phyloP scores from a whole-genome alignment of 2,888 invertebrate genomes.

The Apamea sordens region DNA sequence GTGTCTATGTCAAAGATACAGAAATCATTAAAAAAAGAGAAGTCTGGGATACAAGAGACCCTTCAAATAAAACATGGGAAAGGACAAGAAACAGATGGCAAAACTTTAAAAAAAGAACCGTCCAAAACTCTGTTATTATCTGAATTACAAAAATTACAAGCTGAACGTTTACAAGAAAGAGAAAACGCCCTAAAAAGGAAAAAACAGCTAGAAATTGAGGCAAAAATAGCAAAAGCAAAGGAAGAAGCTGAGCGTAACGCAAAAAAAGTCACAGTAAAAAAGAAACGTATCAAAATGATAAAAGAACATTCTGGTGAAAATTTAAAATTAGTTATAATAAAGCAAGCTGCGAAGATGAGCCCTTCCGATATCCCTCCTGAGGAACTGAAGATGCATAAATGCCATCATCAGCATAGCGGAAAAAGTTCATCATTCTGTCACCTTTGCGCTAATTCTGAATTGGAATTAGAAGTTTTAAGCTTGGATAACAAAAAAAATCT shows the following conservation, averaged over 20 bases:
- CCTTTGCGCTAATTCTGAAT: slow-evolving; percentile 37
- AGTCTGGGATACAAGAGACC: too few species aligned
- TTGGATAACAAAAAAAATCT: not conserved
- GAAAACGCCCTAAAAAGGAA: not conserved
- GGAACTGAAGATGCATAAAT: slow-evolving; percentile 9
- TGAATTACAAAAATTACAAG: slow-evolving; percentile 19
- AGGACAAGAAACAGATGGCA: not conserved
- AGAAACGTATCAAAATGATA: slow-evolving; percentile 59
- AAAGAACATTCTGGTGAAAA: slow-evolving; percentile 66
- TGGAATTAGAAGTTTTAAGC: slow-evolving; percentile 38
- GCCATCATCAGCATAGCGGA: not conserved
- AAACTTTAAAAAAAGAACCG: too few species aligned
- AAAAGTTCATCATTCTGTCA: slow-evolving; percentile 2
- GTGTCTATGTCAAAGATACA: not conserved
- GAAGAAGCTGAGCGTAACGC: not conserved
- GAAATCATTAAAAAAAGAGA: not conserved
- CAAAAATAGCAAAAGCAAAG: not conserved
- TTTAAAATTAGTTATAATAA: slow-evolving; percentile 70
- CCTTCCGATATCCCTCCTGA: not conserved
- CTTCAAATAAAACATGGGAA: not conserved
- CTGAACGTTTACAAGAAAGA: slow-evolving; percentile 2
- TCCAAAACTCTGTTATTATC: not conserved
- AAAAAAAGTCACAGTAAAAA: slow-evolving; percentile 47
- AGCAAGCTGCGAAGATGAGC: slow-evolving; percentile 55
- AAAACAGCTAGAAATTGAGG: not conserved